Evolutionary conservation across 2,888 invertebrate species (phyloP).

Genomic region (Mylabris sibirica): DNA sequence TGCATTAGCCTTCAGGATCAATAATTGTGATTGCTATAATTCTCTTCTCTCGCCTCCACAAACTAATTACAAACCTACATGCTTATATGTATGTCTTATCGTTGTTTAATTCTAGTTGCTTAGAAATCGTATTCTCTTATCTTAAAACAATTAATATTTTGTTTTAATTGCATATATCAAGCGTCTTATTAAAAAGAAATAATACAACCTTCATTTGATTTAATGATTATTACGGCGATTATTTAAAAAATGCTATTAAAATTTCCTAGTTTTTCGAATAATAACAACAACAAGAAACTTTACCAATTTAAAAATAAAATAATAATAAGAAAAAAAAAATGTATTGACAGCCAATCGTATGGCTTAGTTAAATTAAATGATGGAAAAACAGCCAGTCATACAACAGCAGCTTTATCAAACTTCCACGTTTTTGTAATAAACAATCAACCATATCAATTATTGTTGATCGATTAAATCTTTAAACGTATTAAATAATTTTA

Average conservation of each 20-base stretch:
- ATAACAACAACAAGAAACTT: not conserved
- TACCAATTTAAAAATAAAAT: not conserved
- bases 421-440: slow-evolving; percentile 48
- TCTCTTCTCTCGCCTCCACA: not conserved
- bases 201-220: slow-evolving; percentile 3
- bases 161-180: not conserved
- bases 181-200: slow-evolving; percentile 13
- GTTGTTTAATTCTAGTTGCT: not conserved
- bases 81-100: not conserved
- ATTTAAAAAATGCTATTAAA: slow-evolving; percentile 25
- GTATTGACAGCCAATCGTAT: slow-evolving; percentile 48
- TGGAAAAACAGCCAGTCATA: slow-evolving; percentile 53
- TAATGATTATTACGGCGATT: slow-evolving; percentile 5
- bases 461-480: slow-evolving; percentile 36
- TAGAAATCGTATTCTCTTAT: slow-evolving; percentile 8
- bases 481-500: slow-evolving; percentile 35
- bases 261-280: not conserved
- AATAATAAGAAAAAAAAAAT: slow-evolving; percentile 23
- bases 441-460: slow-evolving; percentile 43
- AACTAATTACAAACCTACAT: not conserved
- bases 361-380: slow-evolving; percentile 51
- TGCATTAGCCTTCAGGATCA: not conserved
- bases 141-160: not conserved
- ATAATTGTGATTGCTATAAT: not conserved
- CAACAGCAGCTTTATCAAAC: slow-evolving; percentile 48